phyloP scores from a whole-genome alignment of 2,888 invertebrate species.

The Panopea generosa region DNA sequence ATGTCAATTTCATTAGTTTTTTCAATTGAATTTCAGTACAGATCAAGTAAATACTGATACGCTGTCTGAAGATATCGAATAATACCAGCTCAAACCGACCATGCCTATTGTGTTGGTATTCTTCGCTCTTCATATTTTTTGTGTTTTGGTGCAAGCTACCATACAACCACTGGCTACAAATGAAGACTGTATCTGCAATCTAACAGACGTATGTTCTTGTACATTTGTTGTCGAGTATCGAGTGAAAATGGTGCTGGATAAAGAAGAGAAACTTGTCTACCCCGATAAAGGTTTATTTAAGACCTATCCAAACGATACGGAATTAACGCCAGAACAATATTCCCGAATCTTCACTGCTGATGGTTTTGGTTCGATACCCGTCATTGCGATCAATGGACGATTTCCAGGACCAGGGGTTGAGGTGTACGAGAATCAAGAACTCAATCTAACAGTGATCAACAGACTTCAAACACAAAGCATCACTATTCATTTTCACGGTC shows the following conservation, averaged over 20 bases:
- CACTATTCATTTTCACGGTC: slow-evolving; percentile 74
- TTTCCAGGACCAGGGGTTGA: slow-evolving; percentile 74
- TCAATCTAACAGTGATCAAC: slow-evolving; percentile 62
- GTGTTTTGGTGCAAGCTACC: too few species aligned
- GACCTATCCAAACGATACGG: neutral
- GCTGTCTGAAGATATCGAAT: too few species aligned
- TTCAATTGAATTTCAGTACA: too few species aligned
- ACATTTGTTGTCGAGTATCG: slow-evolving; percentile 47
- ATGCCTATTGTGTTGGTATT: too few species aligned
- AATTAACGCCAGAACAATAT: slow-evolving; percentile 8
- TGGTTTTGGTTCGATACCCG: slow-evolving; percentile 58
- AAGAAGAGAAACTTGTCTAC: slow-evolving; percentile 26
- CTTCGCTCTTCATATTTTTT: too few species aligned
- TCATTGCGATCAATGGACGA: slow-evolving; percentile 69
- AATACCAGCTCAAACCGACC: too few species aligned
- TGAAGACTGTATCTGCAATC: slow-evolving; percentile 32
- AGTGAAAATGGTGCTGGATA: slow-evolving; percentile 56
- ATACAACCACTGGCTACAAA: slow-evolving; percentile 10
- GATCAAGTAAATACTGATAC: too few species aligned
- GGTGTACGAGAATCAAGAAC: slow-evolving; percentile 64
- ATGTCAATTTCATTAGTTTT: too few species aligned
- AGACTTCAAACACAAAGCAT: slow-evolving; percentile 63
- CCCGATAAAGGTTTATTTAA: slow-evolving; percentile 46
- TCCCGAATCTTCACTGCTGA: slow-evolving; percentile 63
- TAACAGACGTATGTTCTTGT: slow-evolving; percentile 47